These are phyloP conservation scores for Aporophyla nigra DNA, from an alignment of 2,888 invertebrate species.

Conservation along the genomic window DNA sequence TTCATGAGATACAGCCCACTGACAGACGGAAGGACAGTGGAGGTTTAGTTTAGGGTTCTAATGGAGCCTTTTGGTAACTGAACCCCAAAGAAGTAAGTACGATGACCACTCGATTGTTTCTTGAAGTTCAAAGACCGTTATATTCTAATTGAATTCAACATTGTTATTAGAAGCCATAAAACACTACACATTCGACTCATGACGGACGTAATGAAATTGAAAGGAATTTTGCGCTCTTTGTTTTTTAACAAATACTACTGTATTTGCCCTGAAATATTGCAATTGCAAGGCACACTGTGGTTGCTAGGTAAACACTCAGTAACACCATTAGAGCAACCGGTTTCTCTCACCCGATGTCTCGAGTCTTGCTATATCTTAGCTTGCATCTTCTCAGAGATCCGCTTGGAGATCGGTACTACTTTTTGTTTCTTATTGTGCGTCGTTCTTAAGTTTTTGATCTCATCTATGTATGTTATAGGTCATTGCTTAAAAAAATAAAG, in stretches of 20 bases:
- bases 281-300: conserved; percentile 22
- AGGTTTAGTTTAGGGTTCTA: too few species aligned
- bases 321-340: conserved; percentile 47
- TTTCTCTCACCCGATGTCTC: conserved; percentile 29
- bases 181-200: not conserved
- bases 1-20: too few species aligned
- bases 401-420: not conserved
- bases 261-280: conserved; percentile 38
- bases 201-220: conserved; percentile 19
- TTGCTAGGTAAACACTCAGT: conserved; percentile 40
- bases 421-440: not conserved
- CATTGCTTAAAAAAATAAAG: not conserved
- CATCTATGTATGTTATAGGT: not conserved
- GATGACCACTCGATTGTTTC: conserved; percentile 19
- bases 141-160: conserved; percentile 28
- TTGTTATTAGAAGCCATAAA: not conserved
- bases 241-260: conserved; percentile 5
- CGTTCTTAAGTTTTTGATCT: not conserved
- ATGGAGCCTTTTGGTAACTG: too few species aligned
- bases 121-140: conserved; percentile 26
- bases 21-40: too few species aligned
- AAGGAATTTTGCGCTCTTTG: conserved; percentile 4
- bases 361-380: conserved; percentile 20
- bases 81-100: not conserved
- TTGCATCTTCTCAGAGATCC: conserved; percentile 22